Evolutionary conservation across 2,797 vertebrate species (phyloP).

Genomic region (Cossypha caffra): DNA sequence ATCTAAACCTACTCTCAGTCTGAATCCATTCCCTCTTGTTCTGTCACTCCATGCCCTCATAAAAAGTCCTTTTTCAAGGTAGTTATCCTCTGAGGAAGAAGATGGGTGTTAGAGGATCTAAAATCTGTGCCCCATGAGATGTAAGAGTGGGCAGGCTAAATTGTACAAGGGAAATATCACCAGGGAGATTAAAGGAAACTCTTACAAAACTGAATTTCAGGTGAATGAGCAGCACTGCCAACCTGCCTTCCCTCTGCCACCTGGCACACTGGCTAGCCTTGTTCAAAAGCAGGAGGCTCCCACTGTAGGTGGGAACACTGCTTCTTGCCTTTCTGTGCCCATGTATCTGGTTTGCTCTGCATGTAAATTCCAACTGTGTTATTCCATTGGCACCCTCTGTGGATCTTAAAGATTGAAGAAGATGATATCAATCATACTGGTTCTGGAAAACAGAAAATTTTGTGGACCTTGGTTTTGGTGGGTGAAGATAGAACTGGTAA

Average conservation of each 20-base stretch:
- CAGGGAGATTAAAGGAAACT: neutral
- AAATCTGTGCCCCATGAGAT: neutral
- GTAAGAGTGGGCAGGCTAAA: neutral
- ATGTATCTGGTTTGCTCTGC: neutral
- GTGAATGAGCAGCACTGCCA: neutral
- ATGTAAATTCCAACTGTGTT: neutral
- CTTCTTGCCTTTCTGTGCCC: neutral
- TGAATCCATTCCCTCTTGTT: neutral
- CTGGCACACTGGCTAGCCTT: neutral
- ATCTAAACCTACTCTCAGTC: neutral
- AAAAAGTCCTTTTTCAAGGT: neutral
- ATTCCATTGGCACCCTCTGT: neutral
- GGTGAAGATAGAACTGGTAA: neutral
- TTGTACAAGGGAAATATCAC: neutral
- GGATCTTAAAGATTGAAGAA: neutral
- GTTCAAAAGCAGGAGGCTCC: neutral
- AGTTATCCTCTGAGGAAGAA: neutral
- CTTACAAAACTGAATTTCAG: neutral
- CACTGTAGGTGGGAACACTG: fast-evolving
- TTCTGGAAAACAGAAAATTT: neutral
- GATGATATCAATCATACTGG: neutral
- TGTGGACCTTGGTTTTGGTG: neutral
- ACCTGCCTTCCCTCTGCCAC: neutral
- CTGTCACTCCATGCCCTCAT: neutral
- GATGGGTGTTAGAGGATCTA: neutral